These are phyloP conservation scores for Leptopilina clavipes DNA, from an alignment of 1,140 invertebrate species.

Conservation along the genomic window DNA sequence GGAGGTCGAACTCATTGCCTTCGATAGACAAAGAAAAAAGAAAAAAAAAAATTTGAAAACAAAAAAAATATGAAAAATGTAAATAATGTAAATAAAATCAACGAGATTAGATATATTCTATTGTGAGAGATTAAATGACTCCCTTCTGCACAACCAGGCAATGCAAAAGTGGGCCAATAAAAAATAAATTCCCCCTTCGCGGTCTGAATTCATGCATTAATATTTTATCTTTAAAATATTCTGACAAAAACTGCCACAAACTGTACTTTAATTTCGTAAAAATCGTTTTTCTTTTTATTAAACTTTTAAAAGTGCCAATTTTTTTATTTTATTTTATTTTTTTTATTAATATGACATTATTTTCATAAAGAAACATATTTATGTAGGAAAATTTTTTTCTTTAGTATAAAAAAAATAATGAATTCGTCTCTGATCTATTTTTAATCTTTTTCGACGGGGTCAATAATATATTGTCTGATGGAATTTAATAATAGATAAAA, in stretches of 20 bases:
- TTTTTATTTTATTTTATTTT: not conserved
- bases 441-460: not conserved
- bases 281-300: too few relatives aligned
- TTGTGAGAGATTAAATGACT: conserved; percentile 30
- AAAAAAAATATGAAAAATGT: not conserved
- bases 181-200: not conserved
- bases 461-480: conserved; percentile 1
- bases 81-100: conserved; percentile 30
- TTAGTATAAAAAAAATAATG: not conserved
- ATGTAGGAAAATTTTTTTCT: not conserved
- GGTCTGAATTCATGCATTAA: conserved; percentile 1
- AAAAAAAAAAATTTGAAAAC: too few relatives aligned
- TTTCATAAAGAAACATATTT: too few relatives aligned
- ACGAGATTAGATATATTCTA: conserved; percentile 34
- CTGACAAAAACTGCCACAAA: not conserved
- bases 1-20: conserved; percentile 17
- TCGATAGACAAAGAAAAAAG: not conserved
- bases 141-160: not conserved
- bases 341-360: too few relatives aligned
- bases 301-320: conserved; percentile 1
- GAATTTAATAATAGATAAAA: conserved; percentile 17
- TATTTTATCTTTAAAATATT: not conserved
- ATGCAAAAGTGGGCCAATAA: not conserved
- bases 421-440: not conserved
- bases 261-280: not conserved